phyloP scores from a whole-genome alignment of 1,140 invertebrate species.

The Ephestia elutella region DNA sequence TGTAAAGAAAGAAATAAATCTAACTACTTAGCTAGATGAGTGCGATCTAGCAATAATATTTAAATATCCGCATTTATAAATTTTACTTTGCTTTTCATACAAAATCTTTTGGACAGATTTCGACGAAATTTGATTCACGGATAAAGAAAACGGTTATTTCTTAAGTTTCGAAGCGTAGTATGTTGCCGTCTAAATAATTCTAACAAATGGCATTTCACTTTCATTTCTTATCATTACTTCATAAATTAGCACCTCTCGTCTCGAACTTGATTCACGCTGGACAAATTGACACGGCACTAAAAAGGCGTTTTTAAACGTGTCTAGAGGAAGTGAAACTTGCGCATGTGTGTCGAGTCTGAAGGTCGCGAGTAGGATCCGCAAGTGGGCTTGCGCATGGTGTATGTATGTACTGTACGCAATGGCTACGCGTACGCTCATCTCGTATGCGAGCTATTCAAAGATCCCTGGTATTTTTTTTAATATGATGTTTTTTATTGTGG shows the following conservation, averaged over 20 bases:
- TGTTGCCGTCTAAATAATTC: neutral
- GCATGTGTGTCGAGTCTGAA: constrained; percentile 1
- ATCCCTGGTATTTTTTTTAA: no score
- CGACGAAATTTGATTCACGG: no score
- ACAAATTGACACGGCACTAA: constrained; percentile 1
- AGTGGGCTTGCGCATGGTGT: neutral
- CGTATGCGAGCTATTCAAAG: neutral
- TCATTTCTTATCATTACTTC: neutral
- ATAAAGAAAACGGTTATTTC: no score
- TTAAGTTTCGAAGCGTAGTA: no score
- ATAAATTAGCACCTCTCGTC: neutral
- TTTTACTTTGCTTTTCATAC: no score
- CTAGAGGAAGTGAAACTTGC: constrained; percentile 3
- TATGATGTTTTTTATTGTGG: no score
- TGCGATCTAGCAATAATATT: no score
- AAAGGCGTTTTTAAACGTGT: constrained; percentile 2
- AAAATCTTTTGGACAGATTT: no score
- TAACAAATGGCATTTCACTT: neutral
- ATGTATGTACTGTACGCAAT: neutral
- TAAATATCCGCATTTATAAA: no score
- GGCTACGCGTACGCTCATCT: neutral
- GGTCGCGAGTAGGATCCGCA: constrained; percentile 2
- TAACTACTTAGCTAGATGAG: no score
- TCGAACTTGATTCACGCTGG: neutral
- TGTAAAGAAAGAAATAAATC: no score